Percentiles rank a stretch among this genome's conserved stretches.
phyloP scores from a whole-genome alignment of 2,888 invertebrate genomes.

The Synergus laeviventris region DNA sequence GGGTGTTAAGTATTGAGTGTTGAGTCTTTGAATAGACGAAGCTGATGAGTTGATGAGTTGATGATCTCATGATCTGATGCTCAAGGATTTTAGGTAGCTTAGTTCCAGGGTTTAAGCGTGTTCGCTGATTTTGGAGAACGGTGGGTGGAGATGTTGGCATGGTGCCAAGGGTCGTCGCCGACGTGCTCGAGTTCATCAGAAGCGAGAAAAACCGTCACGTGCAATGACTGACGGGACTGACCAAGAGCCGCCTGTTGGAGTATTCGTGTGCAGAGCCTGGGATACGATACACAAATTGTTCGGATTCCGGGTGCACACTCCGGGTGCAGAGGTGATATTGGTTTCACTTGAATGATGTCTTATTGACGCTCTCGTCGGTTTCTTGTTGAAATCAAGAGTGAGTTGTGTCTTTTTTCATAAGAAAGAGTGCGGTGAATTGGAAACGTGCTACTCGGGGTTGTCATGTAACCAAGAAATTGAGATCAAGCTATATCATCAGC shows the following conservation, averaged over 20 bases:
- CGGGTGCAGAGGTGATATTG: not conserved
- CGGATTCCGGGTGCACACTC: not conserved
- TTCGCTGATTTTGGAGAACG: not conserved
- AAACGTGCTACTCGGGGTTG: not conserved
- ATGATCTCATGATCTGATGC: constrained; percentile 1
- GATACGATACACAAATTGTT: constrained; percentile 33
- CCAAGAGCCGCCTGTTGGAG: constrained; percentile 13
- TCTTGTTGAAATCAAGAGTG: not conserved
- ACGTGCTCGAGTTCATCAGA: constrained; percentile 42
- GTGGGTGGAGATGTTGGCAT: constrained; percentile 56
- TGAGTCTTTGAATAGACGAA: not conserved
- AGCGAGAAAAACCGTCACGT: constrained; percentile 56
- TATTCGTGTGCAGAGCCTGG: constrained; percentile 40
- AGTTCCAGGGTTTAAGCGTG: not conserved
- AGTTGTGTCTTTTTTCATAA: not conserved
- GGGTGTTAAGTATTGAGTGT: not conserved
- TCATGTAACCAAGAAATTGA: constrained; percentile 1
- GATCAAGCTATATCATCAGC: constrained; percentile 4
- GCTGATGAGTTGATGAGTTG: not conserved
- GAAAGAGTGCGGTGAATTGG: not conserved
- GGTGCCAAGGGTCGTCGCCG: constrained; percentile 53
- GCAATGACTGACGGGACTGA: constrained; percentile 55
- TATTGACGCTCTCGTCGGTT: not conserved
- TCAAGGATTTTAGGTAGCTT: not conserved
- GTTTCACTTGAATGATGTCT: not conserved